phyloP scores from a whole-genome alignment of 2,888 invertebrate genomes.

The Chamaedrilus cognettii region DNA sequence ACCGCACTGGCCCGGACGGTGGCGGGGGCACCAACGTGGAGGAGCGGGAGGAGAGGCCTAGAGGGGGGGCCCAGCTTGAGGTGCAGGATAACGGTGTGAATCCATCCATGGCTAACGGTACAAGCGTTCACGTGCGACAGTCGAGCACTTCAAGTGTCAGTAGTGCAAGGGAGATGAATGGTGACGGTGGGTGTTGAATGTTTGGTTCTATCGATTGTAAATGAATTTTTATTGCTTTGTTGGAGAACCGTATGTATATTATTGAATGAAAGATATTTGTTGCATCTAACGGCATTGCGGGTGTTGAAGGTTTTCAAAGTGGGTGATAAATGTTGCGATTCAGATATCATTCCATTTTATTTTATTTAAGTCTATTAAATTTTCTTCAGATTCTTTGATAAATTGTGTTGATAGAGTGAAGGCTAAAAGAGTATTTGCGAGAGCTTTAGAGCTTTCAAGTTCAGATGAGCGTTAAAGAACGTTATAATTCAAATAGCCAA shows the following conservation, averaged over 20 bases:
- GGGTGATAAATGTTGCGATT: too few species aligned
- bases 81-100: neutral
- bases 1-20: neutral
- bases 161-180: slow-evolving; percentile 23
- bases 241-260: neutral
- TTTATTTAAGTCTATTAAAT: too few species aligned
- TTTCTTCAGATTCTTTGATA: too few species aligned
- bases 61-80: neutral
- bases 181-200: neutral
- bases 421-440: too few species aligned
- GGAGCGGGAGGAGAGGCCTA: neutral
- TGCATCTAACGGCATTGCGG: too few species aligned
- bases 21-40: neutral
- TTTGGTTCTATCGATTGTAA: too few species aligned
- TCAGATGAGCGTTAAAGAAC: too few species aligned
- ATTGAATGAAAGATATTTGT: neutral
- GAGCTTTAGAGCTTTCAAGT: too few species aligned
- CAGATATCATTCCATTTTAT: too few species aligned
- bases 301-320: too few species aligned
- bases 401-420: too few species aligned
- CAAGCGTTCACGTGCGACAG: slow-evolving; percentile 38
- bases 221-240: neutral
- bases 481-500: too few species aligned
- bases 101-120: neutral
- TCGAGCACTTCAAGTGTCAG: slow-evolving; percentile 37